Conservation (phyloP, 2,797 vertebrate genomes). For the Tragopan temminckii region DNA sequence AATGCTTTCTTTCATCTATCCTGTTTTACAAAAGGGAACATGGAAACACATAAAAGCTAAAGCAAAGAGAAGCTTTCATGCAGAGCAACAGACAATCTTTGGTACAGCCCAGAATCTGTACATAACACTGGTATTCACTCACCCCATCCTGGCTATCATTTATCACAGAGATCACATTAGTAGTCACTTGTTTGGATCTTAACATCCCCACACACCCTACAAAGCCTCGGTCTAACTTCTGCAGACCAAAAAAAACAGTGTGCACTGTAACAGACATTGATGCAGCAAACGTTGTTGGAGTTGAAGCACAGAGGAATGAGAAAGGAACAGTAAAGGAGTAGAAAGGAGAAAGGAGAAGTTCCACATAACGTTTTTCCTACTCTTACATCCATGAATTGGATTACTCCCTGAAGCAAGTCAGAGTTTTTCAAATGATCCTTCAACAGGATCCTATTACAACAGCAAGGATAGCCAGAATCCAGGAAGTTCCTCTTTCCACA, state of each 20-base stretch:
- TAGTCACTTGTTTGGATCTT: background rate
- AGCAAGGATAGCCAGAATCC: background rate
- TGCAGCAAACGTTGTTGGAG: background rate
- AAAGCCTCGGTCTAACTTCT: background rate
- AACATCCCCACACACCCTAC: rapidly evolving
- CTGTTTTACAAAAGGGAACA: background rate
- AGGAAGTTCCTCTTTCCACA: background rate
- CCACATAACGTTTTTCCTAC: background rate
- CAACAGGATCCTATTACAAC: background rate
- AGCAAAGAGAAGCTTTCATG: background rate
- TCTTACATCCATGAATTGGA: background rate
- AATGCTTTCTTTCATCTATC: background rate
- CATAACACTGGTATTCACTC: background rate
- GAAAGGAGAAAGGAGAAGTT: too few species aligned
- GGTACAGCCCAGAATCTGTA: background rate
- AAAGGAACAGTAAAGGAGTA: background rate
- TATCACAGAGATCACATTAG: background rate
- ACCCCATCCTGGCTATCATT: background rate
- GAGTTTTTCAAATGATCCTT: background rate
- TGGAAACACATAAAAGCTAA: background rate
- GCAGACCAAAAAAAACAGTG: background rate
- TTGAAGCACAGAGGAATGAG: background rate
- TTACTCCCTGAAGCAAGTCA: background rate
- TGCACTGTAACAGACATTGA: background rate
- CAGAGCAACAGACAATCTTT: background rate